These are phyloP conservation scores for Hippopotamus amphibius DNA, from an alignment of 2,113 vertebrate species.

Conservation along the genomic window DNA sequence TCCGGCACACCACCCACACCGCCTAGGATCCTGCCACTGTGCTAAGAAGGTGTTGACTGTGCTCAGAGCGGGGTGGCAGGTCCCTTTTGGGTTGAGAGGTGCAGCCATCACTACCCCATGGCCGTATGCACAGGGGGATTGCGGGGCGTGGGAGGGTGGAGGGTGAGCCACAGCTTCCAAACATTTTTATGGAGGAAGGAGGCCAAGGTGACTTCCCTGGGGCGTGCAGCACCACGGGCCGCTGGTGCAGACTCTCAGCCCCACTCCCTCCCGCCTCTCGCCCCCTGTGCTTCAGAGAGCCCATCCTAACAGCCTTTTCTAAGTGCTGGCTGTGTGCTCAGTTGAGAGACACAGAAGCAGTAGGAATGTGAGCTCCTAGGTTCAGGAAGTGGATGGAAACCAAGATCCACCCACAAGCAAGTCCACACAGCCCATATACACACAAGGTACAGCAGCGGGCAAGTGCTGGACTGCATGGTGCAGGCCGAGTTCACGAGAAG, in stretches of 20 bases:
- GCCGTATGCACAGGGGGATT: not conserved
- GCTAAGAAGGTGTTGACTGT: not conserved
- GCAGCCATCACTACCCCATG: not conserved
- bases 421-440: not conserved
- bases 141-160: not conserved
- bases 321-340: not conserved
- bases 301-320: not conserved
- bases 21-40: not conserved
- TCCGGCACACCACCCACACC: not conserved
- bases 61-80: not conserved
- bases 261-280: not conserved
- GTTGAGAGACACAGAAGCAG: not conserved
- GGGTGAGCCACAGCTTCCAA: not conserved
- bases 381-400: slow-evolving; percentile 21
- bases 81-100: not conserved
- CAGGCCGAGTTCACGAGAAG: not conserved
- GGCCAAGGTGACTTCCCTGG: not conserved
- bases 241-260: not conserved
- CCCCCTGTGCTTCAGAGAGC: not conserved
- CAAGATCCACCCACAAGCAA: slow-evolving; percentile 9
- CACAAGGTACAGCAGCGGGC: not conserved
- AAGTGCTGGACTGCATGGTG: not conserved
- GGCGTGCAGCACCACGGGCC: not conserved
- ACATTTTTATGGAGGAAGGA: not conserved
- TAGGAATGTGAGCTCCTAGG: not conserved